A percentile compares a stretch with the other conserved stretches of the same genome.
Conservation (phyloP, 2,888 invertebrate species). For the Girardia tigrina region DNA sequence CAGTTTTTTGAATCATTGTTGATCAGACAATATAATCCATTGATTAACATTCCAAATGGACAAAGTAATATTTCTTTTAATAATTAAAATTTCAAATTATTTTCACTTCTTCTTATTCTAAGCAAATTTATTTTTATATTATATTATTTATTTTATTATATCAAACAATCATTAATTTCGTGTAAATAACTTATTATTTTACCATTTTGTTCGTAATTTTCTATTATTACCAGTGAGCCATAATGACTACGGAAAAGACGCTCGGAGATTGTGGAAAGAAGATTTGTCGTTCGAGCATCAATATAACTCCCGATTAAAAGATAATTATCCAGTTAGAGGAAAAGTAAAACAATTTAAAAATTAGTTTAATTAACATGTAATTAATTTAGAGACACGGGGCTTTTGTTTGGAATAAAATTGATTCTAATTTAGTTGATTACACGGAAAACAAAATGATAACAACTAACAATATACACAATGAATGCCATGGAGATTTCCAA, state of each 20-base stretch:
- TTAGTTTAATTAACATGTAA: background rate
- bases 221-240: too few relatives aligned
- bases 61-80: too few relatives aligned
- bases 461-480: background rate
- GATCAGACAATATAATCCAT: too few relatives aligned
- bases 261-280: constrained; percentile 40
- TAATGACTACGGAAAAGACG: background rate
- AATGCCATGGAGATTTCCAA: background rate
- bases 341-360: constrained; percentile 40
- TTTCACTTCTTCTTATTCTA: too few relatives aligned
- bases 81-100: too few relatives aligned
- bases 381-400: background rate
- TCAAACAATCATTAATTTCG: too few relatives aligned
- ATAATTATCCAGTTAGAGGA: constrained; percentile 45
- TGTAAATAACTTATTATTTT: too few relatives aligned
- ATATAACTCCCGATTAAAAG: constrained; percentile 43
- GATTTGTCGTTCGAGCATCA: constrained; percentile 46
- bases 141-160: too few relatives aligned
- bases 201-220: too few relatives aligned
- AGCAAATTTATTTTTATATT: too few relatives aligned
- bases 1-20: too few relatives aligned
- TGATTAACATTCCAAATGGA: too few relatives aligned
- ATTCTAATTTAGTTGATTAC: background rate
- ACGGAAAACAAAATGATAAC: background rate
- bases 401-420: background rate